These are phyloP conservation scores for Poecilus cupreus DNA, from an alignment of 2,888 invertebrate genomes.

Conservation along the genomic window DNA sequence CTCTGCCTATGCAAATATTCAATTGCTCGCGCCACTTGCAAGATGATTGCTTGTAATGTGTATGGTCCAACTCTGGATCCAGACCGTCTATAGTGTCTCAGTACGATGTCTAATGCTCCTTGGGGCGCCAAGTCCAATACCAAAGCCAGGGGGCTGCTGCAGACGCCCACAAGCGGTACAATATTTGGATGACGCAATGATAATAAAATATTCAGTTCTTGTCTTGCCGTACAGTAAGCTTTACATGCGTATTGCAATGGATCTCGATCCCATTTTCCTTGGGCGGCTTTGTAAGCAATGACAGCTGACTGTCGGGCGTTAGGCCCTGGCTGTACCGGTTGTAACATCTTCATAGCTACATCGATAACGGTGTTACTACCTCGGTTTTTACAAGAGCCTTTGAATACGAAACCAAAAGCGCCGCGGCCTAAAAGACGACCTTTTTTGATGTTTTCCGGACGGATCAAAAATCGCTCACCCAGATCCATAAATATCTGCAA, in stretches of 20 bases:
- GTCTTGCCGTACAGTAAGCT: conserved; percentile 96
- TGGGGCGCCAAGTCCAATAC: conserved; percentile 93
- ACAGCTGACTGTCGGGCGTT: conserved; percentile 80
- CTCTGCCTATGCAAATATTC: conserved; percentile 95
- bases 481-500: conserved; percentile 89
- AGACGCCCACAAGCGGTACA: conserved; percentile 92
- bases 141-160: conserved; percentile 90
- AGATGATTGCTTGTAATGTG: conserved; percentile 87
- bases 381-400: conserved; percentile 81
- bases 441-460: conserved; percentile 86
- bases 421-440: conserved; percentile 92
- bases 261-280: conserved; percentile 94
- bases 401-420: conserved; percentile 97
- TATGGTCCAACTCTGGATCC: conserved; percentile 88
- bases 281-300: conserved; percentile 74
- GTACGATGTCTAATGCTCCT: conserved; percentile 89
- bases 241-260: conserved; percentile 94
- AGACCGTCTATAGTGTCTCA: conserved; percentile 89
- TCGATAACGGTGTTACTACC: conserved; percentile 77
- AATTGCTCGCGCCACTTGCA: conserved; percentile 93
- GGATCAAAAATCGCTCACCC: conserved; percentile 86
- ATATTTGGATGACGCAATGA: conserved; percentile 93
- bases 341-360: conserved; percentile 96
- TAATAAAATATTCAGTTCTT: conserved; percentile 92
- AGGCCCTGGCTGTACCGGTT: conserved; percentile 91